Conservation (phyloP, 2,888 invertebrate species). For the Hypomecis atomaria region DNA sequence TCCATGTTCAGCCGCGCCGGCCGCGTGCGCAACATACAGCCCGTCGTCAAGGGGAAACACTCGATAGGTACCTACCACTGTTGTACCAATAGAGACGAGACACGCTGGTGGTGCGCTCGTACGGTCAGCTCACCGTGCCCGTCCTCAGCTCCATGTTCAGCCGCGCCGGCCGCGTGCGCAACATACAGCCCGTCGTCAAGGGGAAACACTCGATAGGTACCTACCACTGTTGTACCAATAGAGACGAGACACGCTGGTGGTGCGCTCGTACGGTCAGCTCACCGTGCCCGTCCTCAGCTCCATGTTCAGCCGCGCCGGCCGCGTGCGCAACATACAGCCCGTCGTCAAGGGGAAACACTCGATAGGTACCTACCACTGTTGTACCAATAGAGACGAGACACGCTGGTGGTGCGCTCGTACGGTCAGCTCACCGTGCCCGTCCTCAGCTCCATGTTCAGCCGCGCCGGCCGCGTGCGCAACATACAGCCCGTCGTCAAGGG, state of each 20-base stretch:
- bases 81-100: conserved; percentile 51
- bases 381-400: conserved; percentile 54
- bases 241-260: conserved; percentile 61
- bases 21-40: conserved; percentile 63
- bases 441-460: conserved; percentile 57
- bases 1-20: conserved; percentile 61
- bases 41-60: conserved; percentile 66
- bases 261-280: conserved; percentile 61
- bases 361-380: conserved; percentile 53
- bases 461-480: conserved; percentile 64
- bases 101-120: conserved; percentile 64
- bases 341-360: conserved; percentile 67
- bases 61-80: conserved; percentile 55
- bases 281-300: conserved; percentile 58
- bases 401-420: conserved; percentile 64
- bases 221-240: conserved; percentile 40
- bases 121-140: conserved; percentile 58
- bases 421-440: conserved; percentile 58
- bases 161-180: conserved; percentile 64
- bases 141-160: conserved; percentile 58
- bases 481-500: conserved; percentile 66
- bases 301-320: conserved; percentile 60
- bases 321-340: conserved; percentile 63
- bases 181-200: conserved; percentile 62
- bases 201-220: conserved; percentile 68